Evolutionary conservation across 2,113 vertebrate genomes (phyloP), one percentile per base, ranked within the genome.

Genomic region (Perca schrenkii): DNA sequence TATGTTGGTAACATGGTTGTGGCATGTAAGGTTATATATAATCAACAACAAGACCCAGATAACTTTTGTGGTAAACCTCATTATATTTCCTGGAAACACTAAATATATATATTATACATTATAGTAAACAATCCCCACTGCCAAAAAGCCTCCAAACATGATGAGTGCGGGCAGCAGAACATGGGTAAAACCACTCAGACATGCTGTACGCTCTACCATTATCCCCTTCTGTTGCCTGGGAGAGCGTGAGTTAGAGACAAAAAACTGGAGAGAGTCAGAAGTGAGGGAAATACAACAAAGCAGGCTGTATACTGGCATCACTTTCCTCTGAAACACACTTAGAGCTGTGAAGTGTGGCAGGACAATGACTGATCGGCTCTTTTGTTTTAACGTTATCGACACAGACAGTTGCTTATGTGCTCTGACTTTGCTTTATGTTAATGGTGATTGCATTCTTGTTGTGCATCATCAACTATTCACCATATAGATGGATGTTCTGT

Each of bases 341-440:
- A 21, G 31, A 77, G 79, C 73, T 53, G 47, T 21, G 34, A 25
- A 74, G 64, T 43, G 71, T 43, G 40, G 75, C 43, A 5, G 67
- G 56, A 87, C 67, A 56, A n/a, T 74, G 74, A 88, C 64, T 14
- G 71, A 88, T 69, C 4, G 13, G 36, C 69, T 70, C 74, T 60
- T 54, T 62, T 65, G 79, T 61, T 88, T 86, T 74, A 80, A 76
- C 73, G 68, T 87, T 83, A 89, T 91, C 21, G 62, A 89, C 77
- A 71, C 40, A 22, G 58, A 36, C 50, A 31, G 56, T 47, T 57
- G 58, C 76, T 81, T 72, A 58, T 40, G 22, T 50, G 56, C 34
- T 31, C 58, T 36, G 57, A 54, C 56, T 54, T 28, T 52, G 63
- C 56, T 84, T 74, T 47, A 56, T 64, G 46, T 53, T 47, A 43